Evolutionary conservation across 2,888 invertebrate species (phyloP), one percentile per base, ranked within the genome.

Genomic region (Agelastica alni): DNA sequence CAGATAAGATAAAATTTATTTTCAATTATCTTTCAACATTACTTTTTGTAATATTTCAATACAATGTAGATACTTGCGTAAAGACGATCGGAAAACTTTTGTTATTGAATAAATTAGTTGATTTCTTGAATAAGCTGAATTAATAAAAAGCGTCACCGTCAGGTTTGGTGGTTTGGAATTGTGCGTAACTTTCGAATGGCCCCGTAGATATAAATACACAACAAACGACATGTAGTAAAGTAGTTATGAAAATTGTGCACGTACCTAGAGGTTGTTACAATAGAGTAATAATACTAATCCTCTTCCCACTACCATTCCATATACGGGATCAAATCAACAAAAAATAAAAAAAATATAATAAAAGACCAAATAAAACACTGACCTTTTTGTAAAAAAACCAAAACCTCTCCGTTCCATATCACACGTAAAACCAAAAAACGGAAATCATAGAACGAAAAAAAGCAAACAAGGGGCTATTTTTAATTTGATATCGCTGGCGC

Each of bases 371-470:
- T 61, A 53, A 61, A 73, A 76, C 81, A 84, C 85, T 85, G 85
- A 87, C 87, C 87, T 87, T 86, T 87, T 87, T 78, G 86, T 86
- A 85, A 84, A 86, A 84, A 87, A 87, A 83, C 85, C 86, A 83
- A 84, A 85, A 83, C 85, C 84, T 82, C 86, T 84, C 82, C 86
- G 86, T 85, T 87, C 87, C 87, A 87, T 87, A 83, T 82, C 85
- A 70, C 84, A 83, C 79, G n/a, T n/a, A n/a, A 41, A 46, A 44
- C 51, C 36, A 36, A 36, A 36, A 17, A 36, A 39, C 37, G 18
- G 39, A 48, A 49, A 41, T 49, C 41, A 49, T 30, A 43, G 30
- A 53, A 53, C 56, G 18, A 49, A 59, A 56, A 58, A 59, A 54
- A 36, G 26, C 30, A 39, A 51, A 18, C 18, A n/a, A n/a, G n/a